A percentile compares a stretch with the other conserved stretches of the same genome.
Evolutionary conservation across 2,797 vertebrate species (phyloP).

Genomic region (Sarcophilus harrisii): DNA sequence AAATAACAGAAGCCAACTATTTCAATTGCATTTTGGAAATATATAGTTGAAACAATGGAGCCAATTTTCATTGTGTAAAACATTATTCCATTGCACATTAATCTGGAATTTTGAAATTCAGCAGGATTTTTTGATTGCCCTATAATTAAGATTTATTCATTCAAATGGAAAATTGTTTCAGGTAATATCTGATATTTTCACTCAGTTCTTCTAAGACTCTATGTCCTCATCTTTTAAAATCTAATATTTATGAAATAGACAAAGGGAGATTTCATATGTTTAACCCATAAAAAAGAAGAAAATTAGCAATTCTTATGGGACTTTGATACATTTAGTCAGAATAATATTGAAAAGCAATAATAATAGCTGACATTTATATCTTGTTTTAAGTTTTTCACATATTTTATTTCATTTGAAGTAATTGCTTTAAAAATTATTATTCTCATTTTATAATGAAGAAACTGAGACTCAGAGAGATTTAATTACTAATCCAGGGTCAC

Average conservation of each 20-base stretch:
- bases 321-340: neutral
- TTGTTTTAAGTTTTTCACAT: neutral
- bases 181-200: neutral
- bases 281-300: neutral
- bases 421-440: neutral
- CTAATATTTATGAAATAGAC: neutral
- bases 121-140: neutral
- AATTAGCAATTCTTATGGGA: neutral
- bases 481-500: neutral
- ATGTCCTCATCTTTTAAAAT: neutral
- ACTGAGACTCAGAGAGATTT: neutral
- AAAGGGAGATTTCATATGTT: neutral
- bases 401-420: neutral
- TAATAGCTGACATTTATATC: neutral
- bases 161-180: neutral
- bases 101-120: neutral
- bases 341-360: neutral
- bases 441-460: neutral
- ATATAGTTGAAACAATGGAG: conserved; percentile 46
- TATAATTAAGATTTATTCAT: neutral
- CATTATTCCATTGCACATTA: neutral
- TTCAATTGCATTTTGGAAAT: conserved; percentile 24
- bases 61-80: conserved; percentile 38
- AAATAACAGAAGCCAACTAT: conserved; percentile 14
- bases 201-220: neutral